Percentiles rank a stretch among this genome's conserved stretches.
phyloP scores from a whole-genome alignment of 2,113 vertebrate species.

The Spilogale gracilis region DNA sequence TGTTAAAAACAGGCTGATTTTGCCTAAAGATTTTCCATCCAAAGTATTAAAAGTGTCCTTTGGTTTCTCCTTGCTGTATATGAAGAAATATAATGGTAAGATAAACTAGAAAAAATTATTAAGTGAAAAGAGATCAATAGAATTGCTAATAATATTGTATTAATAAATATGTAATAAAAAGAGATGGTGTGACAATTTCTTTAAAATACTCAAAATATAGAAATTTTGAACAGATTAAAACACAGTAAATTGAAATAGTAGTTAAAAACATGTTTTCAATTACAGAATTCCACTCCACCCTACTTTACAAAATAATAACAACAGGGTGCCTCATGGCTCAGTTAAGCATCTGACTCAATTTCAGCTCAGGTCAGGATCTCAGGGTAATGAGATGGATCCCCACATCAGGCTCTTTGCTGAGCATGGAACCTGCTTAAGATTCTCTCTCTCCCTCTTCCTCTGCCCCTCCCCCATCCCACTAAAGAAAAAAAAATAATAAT shows the following conservation, averaged over 20 bases:
- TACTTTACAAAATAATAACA: not conserved
- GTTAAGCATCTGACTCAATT: not conserved
- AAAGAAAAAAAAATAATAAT: not conserved
- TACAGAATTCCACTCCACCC: not conserved
- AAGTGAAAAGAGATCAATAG: not conserved
- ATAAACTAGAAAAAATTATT: not conserved
- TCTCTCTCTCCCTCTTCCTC: not conserved
- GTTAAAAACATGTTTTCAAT: not conserved
- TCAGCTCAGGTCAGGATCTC: not conserved
- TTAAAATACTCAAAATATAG: not conserved
- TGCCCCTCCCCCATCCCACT: not conserved
- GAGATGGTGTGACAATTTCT: not conserved
- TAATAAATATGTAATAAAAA: not conserved
- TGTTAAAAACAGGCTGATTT: not conserved
- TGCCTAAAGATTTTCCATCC: not conserved
- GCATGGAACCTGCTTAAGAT: not conserved
- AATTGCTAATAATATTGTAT: not conserved
- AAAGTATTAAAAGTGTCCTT: slow-evolving; percentile 55
- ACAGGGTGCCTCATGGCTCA: not conserved
- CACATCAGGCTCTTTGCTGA: not conserved
- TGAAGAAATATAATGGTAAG: not conserved
- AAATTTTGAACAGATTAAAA: not conserved
- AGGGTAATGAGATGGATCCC: not conserved
- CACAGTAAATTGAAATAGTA: not conserved
- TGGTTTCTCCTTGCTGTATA: not conserved